Evolutionary conservation across 2,113 vertebrate species (phyloP), one percentile per base, ranked within the genome.

Genomic region (Meleagris gallopavo): DNA sequence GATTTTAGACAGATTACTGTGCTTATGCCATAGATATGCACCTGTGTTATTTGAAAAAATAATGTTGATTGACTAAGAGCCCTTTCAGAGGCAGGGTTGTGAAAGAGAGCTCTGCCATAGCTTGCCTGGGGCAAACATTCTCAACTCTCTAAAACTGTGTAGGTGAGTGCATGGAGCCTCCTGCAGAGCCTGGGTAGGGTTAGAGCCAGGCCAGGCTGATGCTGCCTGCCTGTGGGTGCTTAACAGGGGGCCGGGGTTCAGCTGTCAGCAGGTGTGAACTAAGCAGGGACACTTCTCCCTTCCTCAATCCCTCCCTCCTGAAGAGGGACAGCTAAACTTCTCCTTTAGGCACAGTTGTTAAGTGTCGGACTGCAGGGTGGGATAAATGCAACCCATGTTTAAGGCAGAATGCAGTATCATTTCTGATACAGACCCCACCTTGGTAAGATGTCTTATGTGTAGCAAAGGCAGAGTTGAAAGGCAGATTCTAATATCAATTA

Each of bases 171-270:
- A 0, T 34, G 46, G 75, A 94, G 27, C 67, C 72, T 83, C 0
- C 22, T 76, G 67, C 48, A 13, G 55, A 76, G 77, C 18, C 32
- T 38, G 34, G 84, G 54, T 61, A 58, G 41, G 76, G 9, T 24
- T 2, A 61, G 27, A 24, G 9, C 45, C 13, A 40, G n/a, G n/a
- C n/a, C n/a, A 10, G 57, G n/a, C n/a, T 73, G 0, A 0, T 45
- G 25, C 57, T 75, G 1, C 29, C 41, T 74, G 40, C 40, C 62
- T 77, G 30, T 40, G 74, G 38, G 8, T 54, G 74, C 45, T 73
- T 57, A 30, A 24, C 58, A 21, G 78, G 30, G 54, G 27, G 27
- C 32, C 70, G 30, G 43, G 15, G 60, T 11, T 40, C 1, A 19
- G 69, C 7, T 45, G 3, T n/a, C 54, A 45, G 34, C 32, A 34